A percentile compares a stretch with the other conserved stretches of the same genome.
These are phyloP conservation scores for Pelecanoides urinatrix DNA, from an alignment of 2,113 vertebrate genomes.

Conservation along the genomic window DNA sequence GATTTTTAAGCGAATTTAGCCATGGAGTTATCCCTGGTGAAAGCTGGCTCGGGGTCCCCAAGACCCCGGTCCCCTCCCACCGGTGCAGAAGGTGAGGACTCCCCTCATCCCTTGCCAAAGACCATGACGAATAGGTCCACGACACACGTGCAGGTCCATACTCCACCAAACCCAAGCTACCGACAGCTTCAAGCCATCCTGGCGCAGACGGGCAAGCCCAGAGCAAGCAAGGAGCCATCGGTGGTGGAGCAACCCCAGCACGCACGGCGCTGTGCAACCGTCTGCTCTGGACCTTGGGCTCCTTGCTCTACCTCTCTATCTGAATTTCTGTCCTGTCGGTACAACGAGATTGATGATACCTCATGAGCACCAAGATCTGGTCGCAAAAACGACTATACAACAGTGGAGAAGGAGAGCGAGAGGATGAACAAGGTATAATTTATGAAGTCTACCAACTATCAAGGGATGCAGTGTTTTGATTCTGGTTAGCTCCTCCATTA, in stretches of 20 bases:
- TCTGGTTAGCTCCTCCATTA: not conserved
- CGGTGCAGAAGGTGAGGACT: not conserved
- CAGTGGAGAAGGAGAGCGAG: not conserved
- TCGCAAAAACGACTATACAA: not conserved
- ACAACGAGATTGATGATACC: not conserved
- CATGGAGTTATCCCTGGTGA: not conserved
- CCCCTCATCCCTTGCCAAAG: not conserved
- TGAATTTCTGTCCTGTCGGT: not conserved
- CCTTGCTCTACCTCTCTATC: not conserved
- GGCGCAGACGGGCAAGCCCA: fast-evolving
- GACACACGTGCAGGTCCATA: fast-evolving
- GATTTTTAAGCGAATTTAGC: not conserved
- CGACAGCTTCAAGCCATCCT: fast-evolving
- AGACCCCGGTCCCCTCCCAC: not conserved
- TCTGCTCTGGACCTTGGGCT: not conserved
- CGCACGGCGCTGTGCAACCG: fast-evolving
- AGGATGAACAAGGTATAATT: not conserved
- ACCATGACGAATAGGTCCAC: fast-evolving
- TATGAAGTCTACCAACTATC: not conserved
- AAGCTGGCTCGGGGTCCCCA: not conserved
- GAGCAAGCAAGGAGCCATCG: not conserved
- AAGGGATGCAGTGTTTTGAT: too few species aligned
- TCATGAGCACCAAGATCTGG: not conserved
- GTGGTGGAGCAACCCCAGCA: fast-evolving
- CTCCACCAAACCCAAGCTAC: not conserved